Base-by-base conservation (phyloP, 2,797 vertebrate genomes). In the Pelobates cultripes region DNA sequence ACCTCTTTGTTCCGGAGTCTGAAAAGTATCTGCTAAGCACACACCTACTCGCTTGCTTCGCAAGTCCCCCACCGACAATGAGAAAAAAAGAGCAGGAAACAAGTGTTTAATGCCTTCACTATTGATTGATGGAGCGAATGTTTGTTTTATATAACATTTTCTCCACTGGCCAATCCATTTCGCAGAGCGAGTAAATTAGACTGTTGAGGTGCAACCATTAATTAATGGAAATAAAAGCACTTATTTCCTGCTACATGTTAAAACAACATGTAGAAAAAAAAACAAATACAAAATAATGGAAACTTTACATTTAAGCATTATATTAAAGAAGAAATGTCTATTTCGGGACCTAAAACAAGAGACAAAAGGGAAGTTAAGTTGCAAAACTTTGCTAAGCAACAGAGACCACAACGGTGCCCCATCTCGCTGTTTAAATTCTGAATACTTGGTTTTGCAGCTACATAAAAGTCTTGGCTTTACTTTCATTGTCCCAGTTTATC, bases 121-220 rank as follows among this genome's bases (percentile, higher is more conserved):
- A 66, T 60, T 82, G 80, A 82, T 82, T 82, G 80, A 82, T 75
- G 15, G 70, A 47, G 13, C 60, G 77, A 82, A 73, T 60, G 77
- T 77, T 82, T 82, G 73, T 42, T 66, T 66, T 28, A 13, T 9
- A 51, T 10, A 51, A 51, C 4, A 17, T 40, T 13, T 7, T 47
- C 40, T 14, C 43, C 12, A n/a, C 42, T 41, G 79, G 45, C 72
- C 15, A 67, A 81, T 72, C 73, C 7, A 15, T 5, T 15, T 13
- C 51, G 9, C 43, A 60, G 51, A 75, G 51, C 15, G 28, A 77
- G 43, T 15, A 70, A 76, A 77, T 77, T 66, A 73, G 43, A 77
- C 69, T 55, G 68, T 77, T 72, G 44, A 4, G 13, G 60, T 53
- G 74, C 60, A 82, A 77, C 74, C 17, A 15, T 9, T 82, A 66